These are phyloP conservation scores for Oncopodura yosiiana DNA, from an alignment of 1,140 invertebrate genomes.

Conservation along the genomic window DNA sequence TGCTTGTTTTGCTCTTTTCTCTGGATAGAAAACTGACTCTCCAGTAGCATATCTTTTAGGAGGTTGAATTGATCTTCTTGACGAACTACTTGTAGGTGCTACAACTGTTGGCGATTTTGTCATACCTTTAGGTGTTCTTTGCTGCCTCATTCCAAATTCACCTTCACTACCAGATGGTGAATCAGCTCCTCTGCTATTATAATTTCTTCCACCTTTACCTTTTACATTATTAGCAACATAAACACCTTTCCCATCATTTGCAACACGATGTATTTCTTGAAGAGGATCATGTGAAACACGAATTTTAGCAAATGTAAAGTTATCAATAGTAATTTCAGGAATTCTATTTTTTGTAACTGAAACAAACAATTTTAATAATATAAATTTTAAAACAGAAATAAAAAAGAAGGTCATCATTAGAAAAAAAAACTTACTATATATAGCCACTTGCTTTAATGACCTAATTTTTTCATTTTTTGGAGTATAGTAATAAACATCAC, in stretches of 20 bases:
- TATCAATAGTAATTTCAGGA: conserved; percentile 7
- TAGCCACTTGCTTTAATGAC: conserved; percentile 28
- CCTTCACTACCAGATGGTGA: neutral
- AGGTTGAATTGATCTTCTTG: conserved; percentile 23
- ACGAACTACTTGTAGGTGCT: neutral
- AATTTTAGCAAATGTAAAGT: conserved; percentile 29
- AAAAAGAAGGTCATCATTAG: too few species aligned
- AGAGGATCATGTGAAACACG: conserved; percentile 8
- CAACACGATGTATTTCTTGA: conserved; percentile 17
- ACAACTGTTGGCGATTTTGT: neutral
- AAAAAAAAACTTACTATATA: conserved; percentile 22
- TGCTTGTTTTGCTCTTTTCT: conserved; percentile 10
- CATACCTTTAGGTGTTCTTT: neutral
- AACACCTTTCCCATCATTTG: conserved; percentile 9
- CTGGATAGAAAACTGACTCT: conserved; percentile 8
- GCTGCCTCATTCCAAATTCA: neutral
- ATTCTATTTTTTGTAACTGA: conserved; percentile 11
- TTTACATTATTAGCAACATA: neutral
- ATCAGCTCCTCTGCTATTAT: neutral
- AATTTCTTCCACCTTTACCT: neutral
- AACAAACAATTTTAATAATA: neutral
- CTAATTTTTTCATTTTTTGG: conserved; percentile 28
- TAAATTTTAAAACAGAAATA: neutral
- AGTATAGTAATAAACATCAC: conserved; percentile 31
- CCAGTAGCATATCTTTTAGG: conserved; percentile 29